Evolutionary conservation across 2,888 invertebrate genomes (phyloP), one percentile per base, ranked within the genome.

Genomic region (Abrostola triplasia): DNA sequence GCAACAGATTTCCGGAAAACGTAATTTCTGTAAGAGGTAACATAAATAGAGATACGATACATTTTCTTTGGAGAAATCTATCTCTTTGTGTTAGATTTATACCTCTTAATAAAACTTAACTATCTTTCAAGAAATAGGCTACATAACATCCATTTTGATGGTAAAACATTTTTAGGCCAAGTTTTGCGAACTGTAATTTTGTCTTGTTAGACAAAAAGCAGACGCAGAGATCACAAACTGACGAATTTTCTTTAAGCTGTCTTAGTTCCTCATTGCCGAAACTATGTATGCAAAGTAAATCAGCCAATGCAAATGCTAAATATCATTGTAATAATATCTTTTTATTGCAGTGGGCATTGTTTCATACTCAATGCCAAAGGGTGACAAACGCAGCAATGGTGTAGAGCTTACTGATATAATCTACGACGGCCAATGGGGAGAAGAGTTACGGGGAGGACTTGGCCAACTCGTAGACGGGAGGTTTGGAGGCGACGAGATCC

Each of bases 311-410:
- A 4, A 24, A 24, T 4, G 24, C 24, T 4, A 24, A 24, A 24
- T 2, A 24, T 24, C 24, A 24, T 10, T 48, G 44, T 12, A 55
- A 7, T 41, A 11, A 38, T 41, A 62, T 85, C 12, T 10, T 10
- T 51, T 41, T 36, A 6, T 74, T 80, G 37, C 95, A 97, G 98
- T 97, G 84, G 98, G 98, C 35, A 95, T 98, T 60, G 95, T 98
- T 37, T 96, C 97, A 67, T 99, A 98, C 92, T 96, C 97, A 53
- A 98, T 98, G 96, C 97, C 98, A 12, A 97, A 98, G 88, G 98
- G 98, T 12, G 97, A 98, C 92, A 96, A 96, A 83, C 95, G 97
- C 37, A 97, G 97, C 74, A 96, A 96, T 77, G 97, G 96, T 54
- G 96, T 98, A 90, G 97, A 98, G 86, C 96, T 98, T 77, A 96